Evolutionary conservation across 2,113 vertebrate species (phyloP).

Genomic region (Heloderma charlesbogerti): DNA sequence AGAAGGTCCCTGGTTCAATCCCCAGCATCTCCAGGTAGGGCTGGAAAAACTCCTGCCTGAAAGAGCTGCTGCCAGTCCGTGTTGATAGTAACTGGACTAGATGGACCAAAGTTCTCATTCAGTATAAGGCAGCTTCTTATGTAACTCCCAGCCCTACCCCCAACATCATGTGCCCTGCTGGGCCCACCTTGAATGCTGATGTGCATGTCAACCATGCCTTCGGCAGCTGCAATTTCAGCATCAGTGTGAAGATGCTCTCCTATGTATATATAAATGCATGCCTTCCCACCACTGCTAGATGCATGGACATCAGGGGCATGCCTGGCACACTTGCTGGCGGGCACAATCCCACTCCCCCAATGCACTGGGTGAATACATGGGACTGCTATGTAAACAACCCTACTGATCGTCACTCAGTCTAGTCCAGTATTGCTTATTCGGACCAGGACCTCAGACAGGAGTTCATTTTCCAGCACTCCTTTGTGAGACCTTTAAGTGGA

Average conservation of each 20-base stretch:
- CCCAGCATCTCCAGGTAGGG: too few relatives aligned
- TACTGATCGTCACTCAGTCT: neutral
- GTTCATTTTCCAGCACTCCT: too few relatives aligned
- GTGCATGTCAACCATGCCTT: neutral
- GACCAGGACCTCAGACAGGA: neutral
- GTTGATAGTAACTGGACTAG: too few relatives aligned
- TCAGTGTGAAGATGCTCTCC: neutral
- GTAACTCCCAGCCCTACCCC: too few relatives aligned
- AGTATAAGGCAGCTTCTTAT: too few relatives aligned
- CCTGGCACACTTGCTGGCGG: too few relatives aligned
- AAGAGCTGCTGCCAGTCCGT: too few relatives aligned
- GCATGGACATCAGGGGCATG: neutral
- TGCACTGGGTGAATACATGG: neutral
- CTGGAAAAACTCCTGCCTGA: too few relatives aligned
- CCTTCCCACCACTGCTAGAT: neutral
- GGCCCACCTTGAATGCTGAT: neutral
- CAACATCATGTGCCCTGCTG: neutral
- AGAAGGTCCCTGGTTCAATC: too few relatives aligned
- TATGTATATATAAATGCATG: neutral
- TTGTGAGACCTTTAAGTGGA: neutral
- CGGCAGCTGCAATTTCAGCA: neutral
- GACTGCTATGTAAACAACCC: too few relatives aligned
- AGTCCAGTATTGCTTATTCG: neutral
- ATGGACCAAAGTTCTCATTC: too few relatives aligned
- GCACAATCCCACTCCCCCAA: neutral